These are phyloP conservation scores for Morinoia aosen DNA, from an alignment of 2,888 invertebrate genomes.

Conservation along the genomic window DNA sequence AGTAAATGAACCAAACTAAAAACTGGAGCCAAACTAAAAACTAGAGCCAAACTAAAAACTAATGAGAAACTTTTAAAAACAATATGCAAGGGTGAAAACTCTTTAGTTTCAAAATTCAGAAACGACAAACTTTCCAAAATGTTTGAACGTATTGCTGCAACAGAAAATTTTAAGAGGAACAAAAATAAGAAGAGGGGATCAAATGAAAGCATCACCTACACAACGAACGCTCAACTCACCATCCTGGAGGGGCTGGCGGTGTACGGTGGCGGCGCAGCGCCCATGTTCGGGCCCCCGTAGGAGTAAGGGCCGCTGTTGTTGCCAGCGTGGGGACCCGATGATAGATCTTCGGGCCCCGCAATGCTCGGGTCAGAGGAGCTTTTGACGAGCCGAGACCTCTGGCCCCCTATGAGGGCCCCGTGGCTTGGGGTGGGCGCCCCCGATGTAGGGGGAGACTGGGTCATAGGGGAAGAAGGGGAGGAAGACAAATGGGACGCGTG, in stretches of 20 bases:
- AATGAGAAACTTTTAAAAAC: not conserved
- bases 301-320: slow-evolving; percentile 26
- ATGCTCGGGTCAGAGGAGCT: slow-evolving; percentile 95
- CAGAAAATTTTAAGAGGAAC: not conserved
- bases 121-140: not conserved
- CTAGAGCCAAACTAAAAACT: not conserved
- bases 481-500: slow-evolving; percentile 72
- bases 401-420: slow-evolving; percentile 68
- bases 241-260: slow-evolving; percentile 64
- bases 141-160: not conserved
- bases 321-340: not conserved
- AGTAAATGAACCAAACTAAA: not conserved
- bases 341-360: slow-evolving; percentile 87
- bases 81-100: not conserved
- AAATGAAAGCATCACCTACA: not conserved
- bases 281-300: slow-evolving; percentile 36
- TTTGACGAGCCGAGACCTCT: slow-evolving; percentile 76
- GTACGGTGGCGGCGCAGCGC: slow-evolving; percentile 63
- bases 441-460: slow-evolving; percentile 73
- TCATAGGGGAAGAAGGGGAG: slow-evolving; percentile 59
- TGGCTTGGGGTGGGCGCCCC: slow-evolving; percentile 72
- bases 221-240: not conserved
- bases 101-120: not conserved
- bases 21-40: no score
- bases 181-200: not conserved